phyloP scores from a whole-genome alignment of 2,113 vertebrate species.

The Herpetotheres cachinnans region DNA sequence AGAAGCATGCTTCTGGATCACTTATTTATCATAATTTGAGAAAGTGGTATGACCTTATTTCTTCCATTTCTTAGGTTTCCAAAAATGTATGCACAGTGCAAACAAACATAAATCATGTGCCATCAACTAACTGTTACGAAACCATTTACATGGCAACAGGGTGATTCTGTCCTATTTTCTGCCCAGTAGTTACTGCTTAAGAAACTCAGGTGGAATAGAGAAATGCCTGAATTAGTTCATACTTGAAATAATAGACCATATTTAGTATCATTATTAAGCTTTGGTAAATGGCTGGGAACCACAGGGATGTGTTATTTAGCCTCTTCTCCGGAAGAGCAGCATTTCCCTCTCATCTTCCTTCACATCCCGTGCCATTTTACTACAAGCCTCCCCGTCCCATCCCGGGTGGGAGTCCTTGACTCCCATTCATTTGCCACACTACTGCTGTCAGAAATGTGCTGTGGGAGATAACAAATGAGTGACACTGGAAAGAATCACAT shows the following conservation, averaged over 20 bases:
- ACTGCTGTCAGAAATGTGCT: neutral
- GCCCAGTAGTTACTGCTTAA: neutral
- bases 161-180: slow-evolving; percentile 7
- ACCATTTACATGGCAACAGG: neutral
- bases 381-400: neutral
- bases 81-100: slow-evolving; percentile 10
- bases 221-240: neutral
- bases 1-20: neutral
- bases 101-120: slow-evolving; percentile 33
- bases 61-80: slow-evolving; percentile 3
- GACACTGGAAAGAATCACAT: neutral
- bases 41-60: slow-evolving; percentile 6
- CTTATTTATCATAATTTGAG: slow-evolving; percentile 37
- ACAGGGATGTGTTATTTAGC: neutral
- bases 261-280: neutral
- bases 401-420: neutral
- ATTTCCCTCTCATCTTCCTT: neutral
- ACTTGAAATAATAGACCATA: neutral
- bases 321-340: neutral
- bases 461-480: neutral
- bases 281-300: neutral
- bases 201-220: neutral
- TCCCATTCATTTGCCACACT: neutral
- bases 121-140: slow-evolving; percentile 4
- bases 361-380: neutral